Evolutionary conservation across 2,113 vertebrate genomes (phyloP), one percentile per base, ranked within the genome.

Genomic region (Cyprinodon tularosa): DNA sequence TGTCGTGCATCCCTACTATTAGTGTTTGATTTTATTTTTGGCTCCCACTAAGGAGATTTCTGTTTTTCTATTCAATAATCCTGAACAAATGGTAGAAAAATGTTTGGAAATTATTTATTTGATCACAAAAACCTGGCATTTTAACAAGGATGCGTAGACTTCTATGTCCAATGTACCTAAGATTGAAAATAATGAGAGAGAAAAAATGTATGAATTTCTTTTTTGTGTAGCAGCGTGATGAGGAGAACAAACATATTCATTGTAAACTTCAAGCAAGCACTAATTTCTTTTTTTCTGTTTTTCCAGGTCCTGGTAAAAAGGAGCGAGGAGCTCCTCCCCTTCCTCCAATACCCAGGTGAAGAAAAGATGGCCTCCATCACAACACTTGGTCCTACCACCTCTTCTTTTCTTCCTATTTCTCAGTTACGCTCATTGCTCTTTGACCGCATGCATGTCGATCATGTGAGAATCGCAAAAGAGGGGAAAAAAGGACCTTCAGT

Each of bases 261-360:
- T 7, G 3, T 10, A 37, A 53, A 37, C 17, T 3, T 13, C 3
- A 60, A 15, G 12, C 38, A 80, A 48, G 22, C 7, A 36, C 37
- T 13, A 74, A 79, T 68, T 22, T 40, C 14, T 68, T 1, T 67
- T 3, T 82, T 29, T n/a, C 10, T 82, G 3, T 36, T n/a, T 20
- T 86, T 88, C 38, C 75, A 99, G 98, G 96, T 84, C 94, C 96
- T 86, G 94, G 89, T 76, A 95, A 95, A 91, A 97, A 96, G 91
- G 97, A 98, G 90, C 93, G 98, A 91, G 97, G 98, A 44, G 97
- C 94, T 1, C 97, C 97, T 1, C 98, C 98, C 0, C 95, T 98
- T 60, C 97, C 97, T 0, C 98, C 98, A 29, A 89, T 95, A 81
- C 96, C 96, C 0, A 98, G 96, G 97, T 99, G 96, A 98, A 97